A percentile compares a stretch with the other conserved stretches of the same genome.
phyloP scores from a whole-genome alignment of 2,888 invertebrate genomes.

The Conchocele bisecta region DNA sequence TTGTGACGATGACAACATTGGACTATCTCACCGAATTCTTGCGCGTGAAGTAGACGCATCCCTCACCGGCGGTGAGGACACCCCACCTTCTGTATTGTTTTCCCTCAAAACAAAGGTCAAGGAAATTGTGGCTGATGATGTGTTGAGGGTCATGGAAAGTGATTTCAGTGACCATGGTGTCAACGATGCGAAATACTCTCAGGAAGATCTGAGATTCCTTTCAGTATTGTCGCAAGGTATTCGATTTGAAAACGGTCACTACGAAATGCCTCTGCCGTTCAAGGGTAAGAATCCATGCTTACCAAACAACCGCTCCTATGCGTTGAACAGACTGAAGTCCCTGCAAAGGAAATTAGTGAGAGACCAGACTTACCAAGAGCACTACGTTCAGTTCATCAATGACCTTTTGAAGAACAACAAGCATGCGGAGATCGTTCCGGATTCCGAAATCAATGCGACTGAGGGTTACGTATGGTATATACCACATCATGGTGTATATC shows the following conservation, averaged over 20 bases:
- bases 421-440: constrained; percentile 13
- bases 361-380: neutral
- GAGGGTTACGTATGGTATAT: constrained; percentile 10
- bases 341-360: neutral
- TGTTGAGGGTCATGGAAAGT: neutral
- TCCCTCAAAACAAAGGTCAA: constrained; percentile 19
- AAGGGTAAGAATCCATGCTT: neutral
- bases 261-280: constrained; percentile 22
- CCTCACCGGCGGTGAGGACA: neutral
- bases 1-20: neutral
- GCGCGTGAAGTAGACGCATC: neutral
- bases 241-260: neutral
- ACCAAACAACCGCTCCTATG: constrained; percentile 6
- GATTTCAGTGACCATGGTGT: constrained; percentile 3
- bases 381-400: constrained; percentile 2
- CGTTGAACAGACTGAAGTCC: neutral
- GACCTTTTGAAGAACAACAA: constrained; percentile 2
- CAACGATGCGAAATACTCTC: neutral
- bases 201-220: constrained; percentile 8
- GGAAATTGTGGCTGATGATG: constrained; percentile 2
- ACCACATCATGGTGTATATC: constrained; percentile 33
- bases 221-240: neutral
- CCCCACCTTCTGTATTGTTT: neutral
- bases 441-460: neutral
- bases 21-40: constrained; percentile 14